Percentiles rank a stretch among this genome's conserved stretches.
Evolutionary conservation across 2,113 vertebrate genomes (phyloP).

Genomic region (Grus americana): DNA sequence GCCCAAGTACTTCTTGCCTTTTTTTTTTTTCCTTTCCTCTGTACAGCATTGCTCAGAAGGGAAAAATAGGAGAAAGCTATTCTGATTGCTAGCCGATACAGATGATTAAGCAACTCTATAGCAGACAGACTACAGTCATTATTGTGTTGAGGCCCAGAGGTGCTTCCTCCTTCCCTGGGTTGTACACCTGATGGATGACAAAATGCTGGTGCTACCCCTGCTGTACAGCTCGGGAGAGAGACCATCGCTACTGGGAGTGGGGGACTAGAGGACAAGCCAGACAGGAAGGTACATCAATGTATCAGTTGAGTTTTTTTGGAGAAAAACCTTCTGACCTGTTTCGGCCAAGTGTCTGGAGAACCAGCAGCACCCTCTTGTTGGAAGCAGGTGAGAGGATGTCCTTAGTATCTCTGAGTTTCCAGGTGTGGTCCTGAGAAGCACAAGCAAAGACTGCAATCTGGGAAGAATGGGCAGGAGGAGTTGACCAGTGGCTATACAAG

Average conservation of each 20-base stretch:
- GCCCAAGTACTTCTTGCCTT: neutral
- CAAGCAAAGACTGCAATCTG: neutral
- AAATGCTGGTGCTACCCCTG: neutral
- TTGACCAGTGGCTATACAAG: neutral
- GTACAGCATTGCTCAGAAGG: neutral
- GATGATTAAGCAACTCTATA: neutral
- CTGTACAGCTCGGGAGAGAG: accelerated
- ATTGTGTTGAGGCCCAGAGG: neutral
- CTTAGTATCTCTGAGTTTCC: neutral
- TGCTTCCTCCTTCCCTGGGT: neutral
- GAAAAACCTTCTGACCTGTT: neutral
- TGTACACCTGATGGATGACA: neutral
- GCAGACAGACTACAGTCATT: neutral
- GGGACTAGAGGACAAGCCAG: neutral
- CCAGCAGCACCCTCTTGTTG: neutral
- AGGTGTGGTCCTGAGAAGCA: neutral
- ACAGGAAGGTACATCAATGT: neutral
- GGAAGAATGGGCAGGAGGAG: neutral
- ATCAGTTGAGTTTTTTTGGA: too few species aligned
- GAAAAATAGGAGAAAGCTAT: neutral
- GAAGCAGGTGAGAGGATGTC: neutral
- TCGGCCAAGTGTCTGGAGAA: neutral
- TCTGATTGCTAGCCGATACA: neutral
- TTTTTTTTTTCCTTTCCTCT: neutral
- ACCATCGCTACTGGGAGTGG: accelerated